Evolutionary conservation across 2,113 vertebrate genomes (phyloP).

Genomic region (Machaerirhynchus nigripectus): DNA sequence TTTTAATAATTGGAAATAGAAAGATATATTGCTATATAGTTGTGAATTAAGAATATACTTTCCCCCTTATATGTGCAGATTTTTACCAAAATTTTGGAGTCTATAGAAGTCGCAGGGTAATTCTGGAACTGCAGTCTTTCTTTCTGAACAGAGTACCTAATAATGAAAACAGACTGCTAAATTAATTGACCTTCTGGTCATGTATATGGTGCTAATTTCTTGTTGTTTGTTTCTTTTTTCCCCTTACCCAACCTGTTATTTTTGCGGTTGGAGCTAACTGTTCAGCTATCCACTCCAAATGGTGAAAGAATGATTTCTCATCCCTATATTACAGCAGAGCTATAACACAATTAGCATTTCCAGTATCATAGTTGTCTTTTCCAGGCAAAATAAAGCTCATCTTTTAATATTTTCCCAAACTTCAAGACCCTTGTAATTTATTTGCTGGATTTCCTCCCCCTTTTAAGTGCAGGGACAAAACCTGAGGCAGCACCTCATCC

Average conservation of each 20-base stretch:
- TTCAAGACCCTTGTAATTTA: neutral
- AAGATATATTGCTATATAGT: neutral
- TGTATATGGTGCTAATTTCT: neutral
- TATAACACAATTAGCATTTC: neutral
- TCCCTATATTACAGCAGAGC: neutral
- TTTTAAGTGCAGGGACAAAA: neutral
- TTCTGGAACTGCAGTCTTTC: neutral
- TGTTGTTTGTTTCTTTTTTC: neutral
- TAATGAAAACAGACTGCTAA: neutral
- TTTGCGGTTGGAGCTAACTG: neutral
- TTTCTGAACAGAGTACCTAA: neutral
- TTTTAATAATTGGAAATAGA: neutral
- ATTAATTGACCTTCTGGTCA: neutral
- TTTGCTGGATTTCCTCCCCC: neutral
- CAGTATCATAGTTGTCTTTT: neutral
- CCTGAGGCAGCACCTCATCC: neutral
- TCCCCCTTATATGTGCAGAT: neutral
- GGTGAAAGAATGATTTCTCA: neutral
- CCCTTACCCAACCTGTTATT: neutral
- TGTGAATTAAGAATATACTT: neutral
- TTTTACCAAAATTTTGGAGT: neutral
- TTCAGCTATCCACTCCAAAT: neutral
- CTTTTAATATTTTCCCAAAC: neutral
- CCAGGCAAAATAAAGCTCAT: neutral
- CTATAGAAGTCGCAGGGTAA: neutral